These are phyloP conservation scores for Belonocnema kinseyi DNA, from an alignment of 1,140 invertebrate species.

Conservation along the genomic window DNA sequence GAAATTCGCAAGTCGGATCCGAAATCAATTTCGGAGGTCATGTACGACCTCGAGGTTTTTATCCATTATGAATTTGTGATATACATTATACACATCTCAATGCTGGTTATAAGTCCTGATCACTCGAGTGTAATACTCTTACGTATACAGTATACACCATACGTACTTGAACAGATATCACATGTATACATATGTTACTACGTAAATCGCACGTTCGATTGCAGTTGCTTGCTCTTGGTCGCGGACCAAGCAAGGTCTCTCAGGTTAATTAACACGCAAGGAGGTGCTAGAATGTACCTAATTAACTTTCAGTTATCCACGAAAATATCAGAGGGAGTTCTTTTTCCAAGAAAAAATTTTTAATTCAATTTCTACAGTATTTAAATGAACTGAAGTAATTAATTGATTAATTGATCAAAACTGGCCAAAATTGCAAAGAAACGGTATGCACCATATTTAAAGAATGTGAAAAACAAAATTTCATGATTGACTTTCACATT, in stretches of 20 bases:
- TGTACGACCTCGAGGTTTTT: constrained; percentile 4
- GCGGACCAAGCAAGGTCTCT: not conserved
- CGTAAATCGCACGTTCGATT: constrained; percentile 9
- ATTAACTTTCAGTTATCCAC: constrained; percentile 20
- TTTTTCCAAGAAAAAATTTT: not conserved
- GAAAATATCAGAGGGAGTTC: not conserved
- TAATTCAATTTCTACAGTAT: not conserved
- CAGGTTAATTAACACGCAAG: constrained; percentile 8
- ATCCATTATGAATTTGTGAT: not conserved
- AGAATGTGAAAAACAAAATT: not conserved
- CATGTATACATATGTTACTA: constrained; percentile 15
- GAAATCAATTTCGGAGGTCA: not conserved
- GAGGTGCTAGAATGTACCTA: constrained; percentile 9
- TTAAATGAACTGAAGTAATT: too few species aligned
- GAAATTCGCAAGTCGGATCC: not conserved
- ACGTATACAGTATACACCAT: too few species aligned
- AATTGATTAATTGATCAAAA: not conserved
- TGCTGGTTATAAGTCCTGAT: not conserved
- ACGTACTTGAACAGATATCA: not conserved
- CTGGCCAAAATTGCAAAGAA: not conserved
- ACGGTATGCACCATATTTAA: not conserved
- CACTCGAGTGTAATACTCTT: not conserved
- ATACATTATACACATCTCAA: not conserved
- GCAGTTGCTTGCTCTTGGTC: not conserved
- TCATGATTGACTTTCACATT: constrained; percentile 30